phyloP scores from a whole-genome alignment of 2,113 vertebrate genomes.

The Spheniscus mendiculus region DNA sequence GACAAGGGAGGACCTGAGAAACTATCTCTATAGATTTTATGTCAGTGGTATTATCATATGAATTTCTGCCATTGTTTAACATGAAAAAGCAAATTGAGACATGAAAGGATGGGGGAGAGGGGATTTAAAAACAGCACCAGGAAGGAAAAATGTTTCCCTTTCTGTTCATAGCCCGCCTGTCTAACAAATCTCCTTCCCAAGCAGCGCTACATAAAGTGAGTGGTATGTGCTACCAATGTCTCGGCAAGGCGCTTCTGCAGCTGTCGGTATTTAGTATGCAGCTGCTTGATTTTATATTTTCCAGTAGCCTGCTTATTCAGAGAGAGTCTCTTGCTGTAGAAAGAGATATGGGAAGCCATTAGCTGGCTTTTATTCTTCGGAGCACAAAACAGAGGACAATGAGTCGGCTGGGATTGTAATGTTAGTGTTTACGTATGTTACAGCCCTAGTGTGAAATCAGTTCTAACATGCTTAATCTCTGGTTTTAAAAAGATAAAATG shows the following conservation, averaged over 20 bases:
- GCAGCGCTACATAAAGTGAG: not conserved
- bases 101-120: not conserved
- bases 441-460: not conserved
- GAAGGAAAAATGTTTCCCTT: not conserved
- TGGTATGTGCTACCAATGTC: not conserved
- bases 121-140: not conserved
- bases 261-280: conserved; percentile 44
- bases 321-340: not conserved
- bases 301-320: not conserved
- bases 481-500: not conserved
- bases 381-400: not conserved
- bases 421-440: not conserved
- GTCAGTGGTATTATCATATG: not conserved
- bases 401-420: not conserved
- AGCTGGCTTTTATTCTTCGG: not conserved
- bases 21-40: not conserved
- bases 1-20: not conserved
- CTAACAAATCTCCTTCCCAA: not conserved
- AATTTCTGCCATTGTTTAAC: not conserved
- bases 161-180: not conserved
- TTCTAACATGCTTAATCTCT: not conserved
- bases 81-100: not conserved
- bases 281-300: conserved; percentile 47
- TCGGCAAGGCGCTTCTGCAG: conserved; percentile 4
- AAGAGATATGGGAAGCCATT: conserved; percentile 22